Conservation (phyloP, 2,113 vertebrate species). For the Struthidea cinerea region DNA sequence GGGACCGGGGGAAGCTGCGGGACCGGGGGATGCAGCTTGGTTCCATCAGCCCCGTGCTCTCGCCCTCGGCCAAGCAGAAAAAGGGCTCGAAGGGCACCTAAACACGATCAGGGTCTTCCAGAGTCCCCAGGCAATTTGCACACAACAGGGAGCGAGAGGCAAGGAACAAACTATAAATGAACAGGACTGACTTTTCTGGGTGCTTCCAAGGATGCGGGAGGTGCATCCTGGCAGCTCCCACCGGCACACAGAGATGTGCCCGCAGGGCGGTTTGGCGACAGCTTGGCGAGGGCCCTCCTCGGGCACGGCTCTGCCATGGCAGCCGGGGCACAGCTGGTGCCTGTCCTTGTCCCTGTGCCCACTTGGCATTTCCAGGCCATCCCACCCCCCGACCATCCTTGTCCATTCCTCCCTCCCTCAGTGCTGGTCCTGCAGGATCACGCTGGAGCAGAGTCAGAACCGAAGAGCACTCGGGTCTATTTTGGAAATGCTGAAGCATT, state of each 20-base stretch:
- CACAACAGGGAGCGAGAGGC: neutral
- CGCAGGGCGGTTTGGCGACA: fast-evolving
- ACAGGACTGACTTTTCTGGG: fast-evolving
- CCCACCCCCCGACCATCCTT: neutral
- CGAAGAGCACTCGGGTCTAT: neutral
- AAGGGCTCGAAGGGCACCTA: neutral
- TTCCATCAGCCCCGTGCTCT: neutral
- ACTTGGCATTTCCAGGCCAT: fast-evolving
- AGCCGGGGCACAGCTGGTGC: neutral
- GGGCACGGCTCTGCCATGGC: neutral
- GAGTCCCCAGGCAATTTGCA: no score
- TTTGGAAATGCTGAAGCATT: neutral
- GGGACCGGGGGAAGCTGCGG: neutral
- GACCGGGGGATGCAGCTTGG: neutral
- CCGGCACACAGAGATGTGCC: neutral
- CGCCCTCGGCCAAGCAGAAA: neutral
- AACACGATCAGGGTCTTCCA: fast-evolving
- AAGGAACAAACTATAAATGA: fast-evolving
- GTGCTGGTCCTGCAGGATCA: fast-evolving
- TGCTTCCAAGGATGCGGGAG: neutral
- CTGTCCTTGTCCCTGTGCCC: neutral
- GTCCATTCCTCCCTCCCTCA: neutral
- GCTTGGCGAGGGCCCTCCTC: neutral
- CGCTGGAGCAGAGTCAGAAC: fast-evolving
- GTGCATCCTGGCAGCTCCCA: neutral